These are phyloP conservation scores for Albula goreensis DNA, from an alignment of 2,113 vertebrate genomes.

Conservation along the genomic window DNA sequence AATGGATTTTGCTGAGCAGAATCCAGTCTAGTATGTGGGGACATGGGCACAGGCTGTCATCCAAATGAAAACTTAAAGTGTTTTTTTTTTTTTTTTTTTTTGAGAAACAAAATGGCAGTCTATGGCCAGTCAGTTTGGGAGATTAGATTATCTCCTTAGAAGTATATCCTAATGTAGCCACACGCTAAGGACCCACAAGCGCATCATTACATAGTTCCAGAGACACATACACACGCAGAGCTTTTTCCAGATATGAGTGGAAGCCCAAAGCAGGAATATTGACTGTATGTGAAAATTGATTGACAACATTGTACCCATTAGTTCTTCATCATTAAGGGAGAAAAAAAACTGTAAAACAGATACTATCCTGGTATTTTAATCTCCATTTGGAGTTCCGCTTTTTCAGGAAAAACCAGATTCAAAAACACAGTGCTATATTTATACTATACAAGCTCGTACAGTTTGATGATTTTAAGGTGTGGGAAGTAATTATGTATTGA, in stretches of 20 bases:
- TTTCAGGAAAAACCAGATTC: neutral
- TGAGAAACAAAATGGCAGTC: neutral
- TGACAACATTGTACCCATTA: too few species aligned
- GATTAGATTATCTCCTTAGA: neutral
- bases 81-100: too few species aligned
- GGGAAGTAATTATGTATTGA: neutral
- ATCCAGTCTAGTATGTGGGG: too few species aligned
- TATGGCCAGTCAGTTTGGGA: too few species aligned
- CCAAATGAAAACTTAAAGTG: too few species aligned
- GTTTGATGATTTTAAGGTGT: neutral
- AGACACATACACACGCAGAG: neutral
- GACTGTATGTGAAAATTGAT: too few species aligned
- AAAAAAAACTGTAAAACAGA: neutral
- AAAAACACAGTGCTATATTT: neutral
- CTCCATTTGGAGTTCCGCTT: neutral
- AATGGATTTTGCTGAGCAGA: too few species aligned
- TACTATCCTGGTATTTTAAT: neutral
- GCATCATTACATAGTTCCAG: too few species aligned
- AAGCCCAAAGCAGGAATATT: neutral
- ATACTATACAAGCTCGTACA: neutral
- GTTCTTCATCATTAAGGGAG: neutral
- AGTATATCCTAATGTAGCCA: neutral
- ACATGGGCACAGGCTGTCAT: too few species aligned
- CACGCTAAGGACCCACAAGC: neutral
- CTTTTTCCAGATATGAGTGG: neutral